Evolutionary conservation across 2,888 invertebrate species (phyloP).

Genomic region (Macroteleia sp.): DNA sequence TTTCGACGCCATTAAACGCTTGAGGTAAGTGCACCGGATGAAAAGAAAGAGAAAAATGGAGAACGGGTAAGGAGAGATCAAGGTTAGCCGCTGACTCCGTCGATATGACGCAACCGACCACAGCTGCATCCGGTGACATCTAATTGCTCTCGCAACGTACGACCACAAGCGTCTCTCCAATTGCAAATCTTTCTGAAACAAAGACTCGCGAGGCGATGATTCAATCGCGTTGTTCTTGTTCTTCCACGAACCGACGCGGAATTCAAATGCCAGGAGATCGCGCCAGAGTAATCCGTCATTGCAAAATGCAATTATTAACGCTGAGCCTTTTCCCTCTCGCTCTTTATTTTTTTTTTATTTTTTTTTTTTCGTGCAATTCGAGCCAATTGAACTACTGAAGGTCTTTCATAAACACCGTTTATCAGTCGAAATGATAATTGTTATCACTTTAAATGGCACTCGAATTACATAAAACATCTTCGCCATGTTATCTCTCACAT

Average conservation of each 20-base stretch:
- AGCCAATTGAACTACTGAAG: slow-evolving; percentile 8
- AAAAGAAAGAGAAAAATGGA: slow-evolving; percentile 38
- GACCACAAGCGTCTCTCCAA: slow-evolving; percentile 51
- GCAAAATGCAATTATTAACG: too few species aligned
- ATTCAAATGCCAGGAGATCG: slow-evolving; percentile 8
- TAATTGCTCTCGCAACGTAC: slow-evolving; percentile 77
- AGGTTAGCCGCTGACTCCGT: slow-evolving; percentile 76
- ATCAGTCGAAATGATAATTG: slow-evolving; percentile 25
- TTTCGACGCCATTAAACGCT: slow-evolving; percentile 5
- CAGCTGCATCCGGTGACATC: slow-evolving; percentile 82
- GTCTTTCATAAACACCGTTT: slow-evolving; percentile 27
- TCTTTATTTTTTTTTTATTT: too few species aligned
- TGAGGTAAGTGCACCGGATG: slow-evolving; percentile 18
- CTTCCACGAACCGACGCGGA: slow-evolving; percentile 4
- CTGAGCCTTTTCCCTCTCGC: too few species aligned
- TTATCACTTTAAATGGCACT: slow-evolving; percentile 33
- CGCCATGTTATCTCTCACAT: neutral
- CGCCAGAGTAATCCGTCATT: neutral
- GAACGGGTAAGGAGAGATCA: slow-evolving; percentile 73
- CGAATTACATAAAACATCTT: slow-evolving; percentile 20
- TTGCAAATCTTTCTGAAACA: slow-evolving; percentile 39
- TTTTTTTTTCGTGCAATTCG: too few species aligned
- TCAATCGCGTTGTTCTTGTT: slow-evolving; percentile 33
- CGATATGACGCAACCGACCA: slow-evolving; percentile 79
- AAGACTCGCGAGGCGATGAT: slow-evolving; percentile 46